Conservation (phyloP, 2,797 vertebrate genomes). For the Astyanax mexicanus region DNA sequence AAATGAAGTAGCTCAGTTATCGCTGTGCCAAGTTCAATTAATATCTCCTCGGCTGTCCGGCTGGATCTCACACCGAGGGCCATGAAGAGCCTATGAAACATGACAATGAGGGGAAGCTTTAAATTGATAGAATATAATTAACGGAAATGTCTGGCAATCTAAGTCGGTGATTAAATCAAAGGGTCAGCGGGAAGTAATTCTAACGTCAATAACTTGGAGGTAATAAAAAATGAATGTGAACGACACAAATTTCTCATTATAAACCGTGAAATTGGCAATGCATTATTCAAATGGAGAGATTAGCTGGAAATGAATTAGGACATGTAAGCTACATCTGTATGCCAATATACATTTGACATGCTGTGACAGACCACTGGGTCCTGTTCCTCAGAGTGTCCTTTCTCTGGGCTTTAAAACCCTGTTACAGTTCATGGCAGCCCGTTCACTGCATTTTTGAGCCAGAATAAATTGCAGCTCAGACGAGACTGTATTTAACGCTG, state of each 20-base stretch:
- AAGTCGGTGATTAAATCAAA: constrained; percentile 52
- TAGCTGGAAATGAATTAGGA: constrained; percentile 37
- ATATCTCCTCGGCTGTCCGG: constrained; percentile 18
- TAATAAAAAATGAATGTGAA: constrained; percentile 42
- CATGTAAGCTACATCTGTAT: constrained; percentile 1
- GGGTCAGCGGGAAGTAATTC: constrained; percentile 37
- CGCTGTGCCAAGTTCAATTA: constrained; percentile 29
- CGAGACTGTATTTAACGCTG: constrained; percentile 1
- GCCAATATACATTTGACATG: constrained; percentile 27
- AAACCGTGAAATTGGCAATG: constrained; percentile 30
- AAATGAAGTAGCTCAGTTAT: constrained; percentile 36
- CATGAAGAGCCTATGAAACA: constrained; percentile 38
- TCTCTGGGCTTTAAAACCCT: constrained; percentile 14
- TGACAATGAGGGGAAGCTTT: constrained; percentile 34
- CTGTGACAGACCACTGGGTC: constrained; percentile 24
- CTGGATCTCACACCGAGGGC: constrained; percentile 12
- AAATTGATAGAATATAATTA: constrained; percentile 57
- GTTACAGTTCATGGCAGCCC: constrained; percentile 25
- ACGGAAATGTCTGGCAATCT: constrained; percentile 44
- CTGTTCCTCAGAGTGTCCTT: background rate
- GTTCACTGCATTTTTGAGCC: constrained; percentile 7
- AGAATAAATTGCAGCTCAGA: constrained; percentile 19
- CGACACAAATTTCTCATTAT: constrained; percentile 40
- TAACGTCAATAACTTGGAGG: constrained; percentile 38
- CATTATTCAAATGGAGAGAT: constrained; percentile 45